Conservation (phyloP, 2,113 vertebrate genomes). For the Sorex fumeus region DNA sequence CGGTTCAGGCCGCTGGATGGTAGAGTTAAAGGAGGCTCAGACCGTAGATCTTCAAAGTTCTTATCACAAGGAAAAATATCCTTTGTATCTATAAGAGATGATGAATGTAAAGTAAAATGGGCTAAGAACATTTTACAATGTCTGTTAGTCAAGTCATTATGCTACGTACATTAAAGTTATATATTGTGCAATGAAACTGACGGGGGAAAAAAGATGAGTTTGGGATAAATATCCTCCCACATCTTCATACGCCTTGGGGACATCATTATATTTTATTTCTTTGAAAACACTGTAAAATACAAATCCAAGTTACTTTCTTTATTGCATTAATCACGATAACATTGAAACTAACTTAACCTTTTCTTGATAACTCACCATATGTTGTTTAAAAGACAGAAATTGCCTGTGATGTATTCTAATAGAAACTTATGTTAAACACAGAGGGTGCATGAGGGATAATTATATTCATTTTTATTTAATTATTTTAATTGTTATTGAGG, state of each 20-base stretch:
- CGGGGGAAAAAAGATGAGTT: not conserved
- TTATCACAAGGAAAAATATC: not conserved
- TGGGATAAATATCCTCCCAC: not conserved
- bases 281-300: not conserved
- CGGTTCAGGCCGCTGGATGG: not conserved
- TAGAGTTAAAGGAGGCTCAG: not conserved
- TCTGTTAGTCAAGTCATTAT: not conserved
- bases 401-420: not conserved
- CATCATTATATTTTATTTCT: not conserved
- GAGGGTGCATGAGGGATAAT: not conserved
- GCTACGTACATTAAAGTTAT: not conserved
- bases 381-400: conserved; percentile 37
- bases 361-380: conserved; percentile 3
- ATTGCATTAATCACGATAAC: conserved; percentile 3
- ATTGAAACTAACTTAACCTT: conserved; percentile 26
- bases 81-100: not conserved
- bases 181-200: not conserved
- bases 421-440: not conserved
- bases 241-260: not conserved
- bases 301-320: not conserved
- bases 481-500: too few relatives aligned
- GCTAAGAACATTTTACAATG: not conserved
- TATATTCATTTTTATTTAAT: too few relatives aligned
- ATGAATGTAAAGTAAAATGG: not conserved
- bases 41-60: not conserved